Percentiles rank a stretch among this genome's conserved stretches.
phyloP scores from a whole-genome alignment of 2,888 invertebrate species.

The Sepiola atlantica region DNA sequence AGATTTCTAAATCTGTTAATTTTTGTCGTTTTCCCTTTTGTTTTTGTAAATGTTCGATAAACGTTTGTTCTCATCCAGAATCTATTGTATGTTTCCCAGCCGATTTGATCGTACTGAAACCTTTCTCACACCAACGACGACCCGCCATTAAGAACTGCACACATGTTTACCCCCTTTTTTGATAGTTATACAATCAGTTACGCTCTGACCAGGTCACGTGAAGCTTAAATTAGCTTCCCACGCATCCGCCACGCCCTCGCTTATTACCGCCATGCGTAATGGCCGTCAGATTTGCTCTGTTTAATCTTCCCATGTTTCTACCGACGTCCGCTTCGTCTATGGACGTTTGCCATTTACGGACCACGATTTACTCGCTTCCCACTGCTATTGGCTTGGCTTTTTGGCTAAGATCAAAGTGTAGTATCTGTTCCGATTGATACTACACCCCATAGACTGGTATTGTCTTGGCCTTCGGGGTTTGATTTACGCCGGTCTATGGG shows the following conservation, averaged over 20 bases:
- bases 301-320: not conserved
- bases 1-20: too few species aligned
- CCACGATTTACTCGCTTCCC: too few species aligned
- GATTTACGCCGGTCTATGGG: too few species aligned
- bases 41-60: too few species aligned
- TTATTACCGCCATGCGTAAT: too few species aligned
- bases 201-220: not conserved
- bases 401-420: too few species aligned
- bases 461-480: too few species aligned
- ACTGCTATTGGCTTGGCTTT: too few species aligned
- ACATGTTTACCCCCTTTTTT: not conserved
- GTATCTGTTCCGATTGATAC: too few species aligned
- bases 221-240: not conserved
- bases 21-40: too few species aligned
- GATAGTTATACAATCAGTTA: not conserved
- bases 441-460: too few species aligned
- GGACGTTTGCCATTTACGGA: not conserved
- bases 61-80: not conserved
- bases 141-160: too few species aligned
- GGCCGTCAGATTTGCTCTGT: not conserved
- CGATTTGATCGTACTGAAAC: not conserved
- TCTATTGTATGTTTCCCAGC: not conserved
- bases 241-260: not conserved
- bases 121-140: not conserved
- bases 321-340: not conserved